Evolutionary conservation across 2,113 vertebrate genomes (phyloP).

Genomic region (Coturnix japonica): DNA sequence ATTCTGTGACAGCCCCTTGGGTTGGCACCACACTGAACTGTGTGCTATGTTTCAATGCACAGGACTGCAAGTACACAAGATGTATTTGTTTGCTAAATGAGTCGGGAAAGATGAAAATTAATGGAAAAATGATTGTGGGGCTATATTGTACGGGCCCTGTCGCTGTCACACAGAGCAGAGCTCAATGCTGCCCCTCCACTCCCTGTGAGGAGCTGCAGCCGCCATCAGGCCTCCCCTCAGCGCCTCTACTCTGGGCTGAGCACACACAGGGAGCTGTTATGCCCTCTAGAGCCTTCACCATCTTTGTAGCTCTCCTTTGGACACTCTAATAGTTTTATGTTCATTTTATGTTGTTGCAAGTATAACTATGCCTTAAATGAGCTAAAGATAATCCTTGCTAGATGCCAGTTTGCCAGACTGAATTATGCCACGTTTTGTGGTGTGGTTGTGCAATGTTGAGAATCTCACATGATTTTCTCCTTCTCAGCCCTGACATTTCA

Average conservation of each 20-base stretch:
- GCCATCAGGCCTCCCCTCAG: too few species aligned
- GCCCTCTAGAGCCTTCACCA: too few species aligned
- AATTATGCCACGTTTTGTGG: background rate
- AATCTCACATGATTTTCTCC: fast-evolving
- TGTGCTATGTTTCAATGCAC: fast-evolving
- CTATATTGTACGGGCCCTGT: fast-evolving
- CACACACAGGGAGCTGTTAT: too few species aligned
- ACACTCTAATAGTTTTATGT: too few species aligned
- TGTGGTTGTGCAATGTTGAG: background rate
- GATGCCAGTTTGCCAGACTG: background rate
- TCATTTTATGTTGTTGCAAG: too few species aligned
- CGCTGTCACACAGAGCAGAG: too few species aligned
- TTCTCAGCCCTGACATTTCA: background rate
- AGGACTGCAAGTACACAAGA: background rate
- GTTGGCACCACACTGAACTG: background rate
- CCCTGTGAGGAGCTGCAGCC: too few species aligned
- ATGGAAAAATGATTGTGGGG: slow-evolving; percentile 11
- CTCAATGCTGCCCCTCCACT: too few species aligned
- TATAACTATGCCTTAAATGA: background rate
- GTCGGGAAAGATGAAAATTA: background rate
- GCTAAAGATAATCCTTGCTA: background rate
- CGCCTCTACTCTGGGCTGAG: too few species aligned
- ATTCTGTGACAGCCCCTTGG: background rate
- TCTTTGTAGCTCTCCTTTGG: too few species aligned
- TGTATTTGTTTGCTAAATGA: slow-evolving; percentile 22